Conservation (phyloP, 2,888 invertebrate species). For the Pollenia amentaria region DNA sequence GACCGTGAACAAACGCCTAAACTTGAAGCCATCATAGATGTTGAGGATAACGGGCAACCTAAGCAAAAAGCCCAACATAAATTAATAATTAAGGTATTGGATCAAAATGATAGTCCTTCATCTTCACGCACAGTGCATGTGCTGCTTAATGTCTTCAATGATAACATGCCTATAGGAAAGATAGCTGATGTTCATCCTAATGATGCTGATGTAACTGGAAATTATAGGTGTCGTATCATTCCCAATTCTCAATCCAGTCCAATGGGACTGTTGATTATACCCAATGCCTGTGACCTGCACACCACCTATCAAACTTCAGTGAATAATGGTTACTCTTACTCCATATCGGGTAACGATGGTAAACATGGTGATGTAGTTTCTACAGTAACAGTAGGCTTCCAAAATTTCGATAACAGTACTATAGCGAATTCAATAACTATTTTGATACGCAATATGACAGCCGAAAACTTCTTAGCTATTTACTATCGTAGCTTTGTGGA, state of each 20-base stretch:
- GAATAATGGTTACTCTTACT: conserved; percentile 89
- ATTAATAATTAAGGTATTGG: conserved; percentile 90
- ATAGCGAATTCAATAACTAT: conserved; percentile 93
- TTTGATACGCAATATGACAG: conserved; percentile 89
- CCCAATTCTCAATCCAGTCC: conserved; percentile 86
- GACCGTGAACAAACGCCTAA: conserved; percentile 93
- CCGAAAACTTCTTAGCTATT: conserved; percentile 90
- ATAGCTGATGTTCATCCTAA: conserved; percentile 96
- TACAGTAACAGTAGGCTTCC: conserved; percentile 92
- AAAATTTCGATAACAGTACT: conserved; percentile 91
- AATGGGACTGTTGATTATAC: conserved; percentile 88
- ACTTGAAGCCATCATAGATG: conserved; percentile 91
- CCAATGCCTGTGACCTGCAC: conserved; percentile 91
- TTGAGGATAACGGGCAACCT: conserved; percentile 94
- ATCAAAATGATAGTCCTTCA: conserved; percentile 96
- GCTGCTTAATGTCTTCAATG: conserved; percentile 91
- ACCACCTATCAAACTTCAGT: conserved; percentile 89
- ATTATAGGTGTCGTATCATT: conserved; percentile 93
- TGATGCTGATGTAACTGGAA: conserved; percentile 95
- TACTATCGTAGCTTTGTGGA: conserved; percentile 91
- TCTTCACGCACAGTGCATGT: conserved; percentile 92
- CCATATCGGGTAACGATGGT: conserved; percentile 95
- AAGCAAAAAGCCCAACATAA: conserved; percentile 92
- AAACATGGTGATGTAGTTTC: conserved; percentile 94
- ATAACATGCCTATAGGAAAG: conserved; percentile 90